Conservation (phyloP, 1,140 invertebrate species). For the Leptinotarsa lineolata region DNA sequence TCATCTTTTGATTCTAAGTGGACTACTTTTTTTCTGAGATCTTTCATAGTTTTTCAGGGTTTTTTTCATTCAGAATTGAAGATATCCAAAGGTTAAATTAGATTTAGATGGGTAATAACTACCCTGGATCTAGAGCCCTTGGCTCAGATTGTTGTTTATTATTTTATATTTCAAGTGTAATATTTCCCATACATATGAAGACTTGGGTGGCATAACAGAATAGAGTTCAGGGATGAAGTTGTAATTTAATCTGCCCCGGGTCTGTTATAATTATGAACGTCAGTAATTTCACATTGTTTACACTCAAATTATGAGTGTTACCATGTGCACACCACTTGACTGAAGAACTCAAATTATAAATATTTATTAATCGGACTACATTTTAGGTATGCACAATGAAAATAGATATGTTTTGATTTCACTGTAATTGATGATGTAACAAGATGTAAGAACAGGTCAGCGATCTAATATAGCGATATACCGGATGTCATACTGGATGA, state of each 20-base stretch:
- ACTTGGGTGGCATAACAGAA: slow-evolving; percentile 28
- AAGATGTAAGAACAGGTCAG: too few relatives aligned
- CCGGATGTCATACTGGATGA: too few relatives aligned
- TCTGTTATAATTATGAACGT: slow-evolving; percentile 32
- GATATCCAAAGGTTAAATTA: too few relatives aligned
- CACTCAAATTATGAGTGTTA: slow-evolving; percentile 38
- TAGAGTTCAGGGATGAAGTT: slow-evolving; percentile 24
- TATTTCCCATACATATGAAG: background rate
- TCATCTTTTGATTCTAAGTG: too few relatives aligned
- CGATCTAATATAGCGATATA: too few relatives aligned
- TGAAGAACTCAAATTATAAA: slow-evolving; percentile 37
- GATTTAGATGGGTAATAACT: too few relatives aligned
- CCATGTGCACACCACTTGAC: slow-evolving; percentile 42
- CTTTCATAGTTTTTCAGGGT: too few relatives aligned
- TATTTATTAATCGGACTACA: slow-evolving; percentile 37
- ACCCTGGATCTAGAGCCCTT: too few relatives aligned
- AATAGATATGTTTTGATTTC: slow-evolving; percentile 29
- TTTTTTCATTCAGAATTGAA: too few relatives aligned
- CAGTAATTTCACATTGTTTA: slow-evolving; percentile 41
- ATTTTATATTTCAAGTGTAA: background rate
- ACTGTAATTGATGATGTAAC: background rate
- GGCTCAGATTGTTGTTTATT: background rate
- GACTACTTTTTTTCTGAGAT: too few relatives aligned
- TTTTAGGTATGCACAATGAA: slow-evolving; percentile 33
- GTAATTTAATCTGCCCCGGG: slow-evolving; percentile 34